Evolutionary conservation across 2,888 invertebrate species (phyloP), one percentile per base, ranked within the genome.

Genomic region (Chironomus riparius): DNA sequence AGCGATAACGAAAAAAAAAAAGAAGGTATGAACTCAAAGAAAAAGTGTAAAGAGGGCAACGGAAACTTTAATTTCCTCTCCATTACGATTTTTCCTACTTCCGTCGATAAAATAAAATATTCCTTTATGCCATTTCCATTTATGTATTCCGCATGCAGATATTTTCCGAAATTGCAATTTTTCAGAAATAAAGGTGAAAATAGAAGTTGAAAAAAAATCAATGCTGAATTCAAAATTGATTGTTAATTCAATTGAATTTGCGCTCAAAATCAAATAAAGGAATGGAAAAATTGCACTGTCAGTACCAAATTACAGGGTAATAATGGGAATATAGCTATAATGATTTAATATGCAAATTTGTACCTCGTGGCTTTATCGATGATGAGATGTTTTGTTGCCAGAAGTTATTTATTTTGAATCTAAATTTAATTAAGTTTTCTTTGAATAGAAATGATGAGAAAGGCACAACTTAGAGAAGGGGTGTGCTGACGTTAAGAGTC

Each of bases 261-360:
- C 61, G 24, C 61, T 15, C 12, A 21, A 70, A 18, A 48, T 22
- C 71, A 61, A 22, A 70, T 22, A 70, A 56, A 69, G 70, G 38
- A 38, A 38, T 38, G 38, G 38, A 38, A 38, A 38, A 38, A 38
- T 38, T 38, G 38, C 38, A 38, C 38, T 38, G 38, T 38, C 28
- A 71, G 24, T 62, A 28, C 72, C 24, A 72, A 72, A 72, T 72
- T 72, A 72, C 61, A 62, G 72, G 21, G 24, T 21, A 72, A 72
- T 72, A 72, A 72, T 38, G 15, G 61, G 7, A 62, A 65, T n/a
- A 61, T 7, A 38, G 24, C 18, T 50, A 18, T 72, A 72, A 70
- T 71, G 28, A 56, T 72, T 72, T 72, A 62, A 72, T 13, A 72
- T 72, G 38, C 62, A 72, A 72, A 72, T 72, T 61, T 62, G 61